A percentile compares a stretch with the other conserved stretches of the same genome.
Evolutionary conservation across 2,113 vertebrate species (phyloP).

Genomic region (Nicator chloris): DNA sequence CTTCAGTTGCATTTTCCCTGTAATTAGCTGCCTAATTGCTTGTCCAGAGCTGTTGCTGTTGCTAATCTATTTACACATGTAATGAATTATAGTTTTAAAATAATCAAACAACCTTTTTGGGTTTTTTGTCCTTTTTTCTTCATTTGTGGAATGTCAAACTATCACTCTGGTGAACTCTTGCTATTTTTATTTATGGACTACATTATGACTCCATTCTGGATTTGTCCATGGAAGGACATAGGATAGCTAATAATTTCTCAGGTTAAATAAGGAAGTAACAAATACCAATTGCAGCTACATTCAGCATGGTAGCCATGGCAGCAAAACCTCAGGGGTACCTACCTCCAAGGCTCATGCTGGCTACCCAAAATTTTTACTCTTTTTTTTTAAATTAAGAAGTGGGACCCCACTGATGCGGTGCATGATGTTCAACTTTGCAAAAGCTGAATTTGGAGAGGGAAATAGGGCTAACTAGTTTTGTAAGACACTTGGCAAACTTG

Average conservation of each 20-base stretch:
- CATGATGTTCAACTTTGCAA: neutral
- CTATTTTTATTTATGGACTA: neutral
- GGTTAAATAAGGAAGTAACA: neutral
- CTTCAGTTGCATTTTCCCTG: neutral
- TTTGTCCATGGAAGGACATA: neutral
- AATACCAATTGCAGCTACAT: neutral
- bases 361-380: neutral
- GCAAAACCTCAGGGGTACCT: neutral
- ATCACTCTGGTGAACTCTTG: rapidly evolving
- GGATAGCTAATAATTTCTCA: neutral
- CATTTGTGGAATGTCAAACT: neutral
- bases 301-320: neutral
- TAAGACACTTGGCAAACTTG: neutral
- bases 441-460: neutral
- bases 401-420: neutral
- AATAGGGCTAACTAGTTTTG: neutral
- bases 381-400: neutral
- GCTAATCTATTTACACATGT: neutral
- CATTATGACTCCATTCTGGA: neutral
- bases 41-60: neutral
- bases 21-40: constrained; percentile 27
- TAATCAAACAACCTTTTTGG: neutral
- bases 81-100: neutral
- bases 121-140: neutral
- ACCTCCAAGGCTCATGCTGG: neutral